Evolutionary conservation across 2,113 vertebrate species (phyloP), one percentile per base, ranked within the genome.

Genomic region (Solenodon paradoxus): DNA sequence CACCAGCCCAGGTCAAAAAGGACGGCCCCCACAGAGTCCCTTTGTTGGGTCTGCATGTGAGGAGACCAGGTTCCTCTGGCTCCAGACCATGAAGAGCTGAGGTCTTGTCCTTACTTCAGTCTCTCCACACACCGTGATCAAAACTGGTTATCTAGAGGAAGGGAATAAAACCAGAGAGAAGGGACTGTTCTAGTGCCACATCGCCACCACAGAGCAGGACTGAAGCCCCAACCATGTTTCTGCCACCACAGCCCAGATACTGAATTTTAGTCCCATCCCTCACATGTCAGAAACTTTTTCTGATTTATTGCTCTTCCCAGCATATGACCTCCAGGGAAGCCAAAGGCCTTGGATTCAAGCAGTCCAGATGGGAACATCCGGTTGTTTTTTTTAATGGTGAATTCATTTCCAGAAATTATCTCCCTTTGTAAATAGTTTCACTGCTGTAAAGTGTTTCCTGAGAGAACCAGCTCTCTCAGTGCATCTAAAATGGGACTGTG

Each of bases 81-180:
- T 45, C 57, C 42, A 72, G 64, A 63, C 42, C 38, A 38, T 7
- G 1, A 82, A n/a, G 47, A 66, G 42, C 38, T 51, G 38, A 11
- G 9, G 38, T 53, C 40, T 89, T 40, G 49, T 69, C 24, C 71
- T 80, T 78, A 38, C 53, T 92, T 84, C 55, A 35, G 0, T 85
- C 20, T 71, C 40, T 53, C 35, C 26, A 63, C 12, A 79, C 4
- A 86, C 22, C 42, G 7, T 6, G 6, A 59, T 81, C 22, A 78
- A 61, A 90, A 84, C 51, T 64, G 40, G 49, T 85, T 79, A 16
- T 90, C 84, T 4, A 92, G 22, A 72, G 20, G n/a, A 63, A 92
- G 40, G 80, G 94, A 96, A 79, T 72, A 80, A 88, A 87, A 68
- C 47, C 55, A 71, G 88, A 94, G 71, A 95, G 24, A 72, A 82